phyloP scores from a whole-genome alignment of 2,113 vertebrate genomes.

The Tympanuchus pallidicinctus region DNA sequence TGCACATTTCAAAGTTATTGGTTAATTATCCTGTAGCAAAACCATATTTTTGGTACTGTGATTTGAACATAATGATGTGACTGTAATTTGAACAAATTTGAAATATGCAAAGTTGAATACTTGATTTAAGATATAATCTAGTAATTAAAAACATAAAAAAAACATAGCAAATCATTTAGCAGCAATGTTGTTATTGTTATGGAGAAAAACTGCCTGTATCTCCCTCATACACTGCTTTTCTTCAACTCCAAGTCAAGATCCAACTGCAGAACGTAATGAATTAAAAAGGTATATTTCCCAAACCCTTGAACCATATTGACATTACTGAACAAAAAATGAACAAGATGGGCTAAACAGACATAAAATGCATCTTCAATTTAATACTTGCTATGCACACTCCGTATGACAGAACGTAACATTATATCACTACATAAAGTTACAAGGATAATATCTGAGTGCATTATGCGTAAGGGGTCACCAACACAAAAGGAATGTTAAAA shows the following conservation, averaged over 20 bases:
- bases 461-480: neutral
- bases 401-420: neutral
- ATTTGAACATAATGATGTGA: conserved; percentile 63
- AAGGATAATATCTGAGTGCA: fast-evolving
- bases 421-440: neutral
- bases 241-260: neutral
- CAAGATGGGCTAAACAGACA: neutral
- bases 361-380: neutral
- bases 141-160: conserved; percentile 63
- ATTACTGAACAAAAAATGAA: neutral
- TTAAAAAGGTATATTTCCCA: neutral
- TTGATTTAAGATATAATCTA: conserved; percentile 58
- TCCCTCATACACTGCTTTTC: neutral
- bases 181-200: neutral
- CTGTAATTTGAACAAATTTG: conserved; percentile 67
- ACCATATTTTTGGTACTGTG: conserved; percentile 56
- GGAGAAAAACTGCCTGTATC: neutral
- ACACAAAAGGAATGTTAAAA: neutral
- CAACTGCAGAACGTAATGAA: neutral
- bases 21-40: conserved; percentile 70
- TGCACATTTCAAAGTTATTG: conserved; percentile 69
- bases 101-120: conserved; percentile 59
- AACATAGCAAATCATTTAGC: conserved; percentile 55
- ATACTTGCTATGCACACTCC: neutral
- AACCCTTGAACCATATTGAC: neutral